Evolutionary conservation across 92 coral and sea anemone genomes (phyloP), one percentile per base, ranked within the genome.

Genomic region (Pocillopora grandis): DNA sequence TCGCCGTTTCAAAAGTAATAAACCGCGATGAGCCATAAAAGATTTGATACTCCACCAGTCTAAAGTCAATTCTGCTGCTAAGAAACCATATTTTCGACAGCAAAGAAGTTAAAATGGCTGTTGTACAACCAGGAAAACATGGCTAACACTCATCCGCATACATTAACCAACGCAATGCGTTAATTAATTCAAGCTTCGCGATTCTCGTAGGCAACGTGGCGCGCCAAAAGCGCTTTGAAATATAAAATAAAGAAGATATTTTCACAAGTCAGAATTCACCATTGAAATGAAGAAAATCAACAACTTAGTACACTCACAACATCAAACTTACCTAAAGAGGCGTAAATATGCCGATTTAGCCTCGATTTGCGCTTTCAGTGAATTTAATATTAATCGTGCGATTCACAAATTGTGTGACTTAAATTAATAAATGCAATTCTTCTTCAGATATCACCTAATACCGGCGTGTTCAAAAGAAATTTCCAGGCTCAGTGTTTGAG

Each of bases 41-140:
- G 9, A 13, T 35, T 85, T 48, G 23, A 66, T 58, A 13, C 16
- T 77, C 48, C n/a, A 62, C 12, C 63, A 73, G 35, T 19, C 13
- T 37, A 70, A 59, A 55, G 23, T 12, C 58, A 55, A 33, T 10
- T 42, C 42, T 62, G 17, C 75, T 48, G 36, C 79, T 63, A 89
- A 61, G 89, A 73, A 36, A 89, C 92, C 92, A 89, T 80, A 36
- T 69, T 89, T 37, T 67, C 36, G 56, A 21, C 60, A 37, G 48
- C 84, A 10, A 16, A n/a, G 74, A 3, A 66, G 52, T 66, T 71
- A 33, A 31, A 73, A 71, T 19, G 66, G 6, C 31, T 61, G 72
- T 23, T 14, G 37, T 21, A 6, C 67, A 76, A 55, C 57, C 36
- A 20, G 61, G 60, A 66, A 73, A 85, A 66, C 52, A 80, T 75